A percentile compares a stretch with the other conserved stretches of the same genome.
These are phyloP conservation scores for Pachyseris speciosa DNA, from an alignment of 64 coral and sea anemone genomes.

Conservation along the genomic window DNA sequence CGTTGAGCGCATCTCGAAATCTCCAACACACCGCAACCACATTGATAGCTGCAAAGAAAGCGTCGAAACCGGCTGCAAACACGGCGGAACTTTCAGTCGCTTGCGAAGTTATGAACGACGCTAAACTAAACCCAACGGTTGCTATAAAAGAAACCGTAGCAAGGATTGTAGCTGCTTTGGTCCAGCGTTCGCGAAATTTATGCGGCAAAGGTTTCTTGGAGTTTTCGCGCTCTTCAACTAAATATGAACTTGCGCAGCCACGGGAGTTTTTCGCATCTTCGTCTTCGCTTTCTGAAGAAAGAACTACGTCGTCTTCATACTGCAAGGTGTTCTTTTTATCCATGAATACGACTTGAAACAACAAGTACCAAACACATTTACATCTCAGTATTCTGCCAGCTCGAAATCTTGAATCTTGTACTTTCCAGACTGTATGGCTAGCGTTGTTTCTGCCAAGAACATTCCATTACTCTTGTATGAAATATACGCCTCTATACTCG, in stretches of 20 bases:
- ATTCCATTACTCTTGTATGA: no score
- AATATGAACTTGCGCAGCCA: conserved; percentile 21
- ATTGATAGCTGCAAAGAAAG: conserved; percentile 29
- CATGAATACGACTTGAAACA: not conserved
- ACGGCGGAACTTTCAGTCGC: conserved; percentile 22
- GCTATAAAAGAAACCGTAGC: conserved; percentile 27
- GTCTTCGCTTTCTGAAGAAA: not conserved
- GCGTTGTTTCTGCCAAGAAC: no score
- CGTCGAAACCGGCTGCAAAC: conserved; percentile 23
- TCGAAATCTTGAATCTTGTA: not conserved
- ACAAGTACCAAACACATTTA: not conserved
- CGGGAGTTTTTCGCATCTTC: not conserved
- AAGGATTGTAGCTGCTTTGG: not conserved
- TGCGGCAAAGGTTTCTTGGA: not conserved
- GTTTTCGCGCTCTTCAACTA: conserved; percentile 22
- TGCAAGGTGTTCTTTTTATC: not conserved
- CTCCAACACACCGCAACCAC: conserved; percentile 35
- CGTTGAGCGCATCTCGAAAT: conserved; percentile 31
- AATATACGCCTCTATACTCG: no score
- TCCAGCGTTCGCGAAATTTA: conserved; percentile 28
- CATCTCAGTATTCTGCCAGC: not conserved
- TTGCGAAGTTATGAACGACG: conserved; percentile 16
- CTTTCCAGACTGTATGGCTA: no score
- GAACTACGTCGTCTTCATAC: not conserved
- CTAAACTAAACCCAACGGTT: conserved; percentile 11